Conservation (phyloP, 2,888 invertebrate species). For the Amaurobius ferox region DNA sequence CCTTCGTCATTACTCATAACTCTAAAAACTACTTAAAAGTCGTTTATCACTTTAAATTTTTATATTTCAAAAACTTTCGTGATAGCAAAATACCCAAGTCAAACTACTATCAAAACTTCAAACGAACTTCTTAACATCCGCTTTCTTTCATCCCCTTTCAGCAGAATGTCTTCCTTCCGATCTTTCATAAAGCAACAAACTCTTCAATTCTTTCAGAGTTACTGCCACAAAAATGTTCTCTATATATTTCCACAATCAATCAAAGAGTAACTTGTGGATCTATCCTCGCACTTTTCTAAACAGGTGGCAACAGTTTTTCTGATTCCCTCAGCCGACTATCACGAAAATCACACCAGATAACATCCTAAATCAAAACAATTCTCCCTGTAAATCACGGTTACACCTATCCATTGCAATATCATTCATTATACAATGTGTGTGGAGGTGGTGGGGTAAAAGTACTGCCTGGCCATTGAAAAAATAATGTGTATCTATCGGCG, state of each 20-base stretch:
- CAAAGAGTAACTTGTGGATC: conserved; percentile 1
- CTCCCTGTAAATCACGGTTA: conserved; percentile 38
- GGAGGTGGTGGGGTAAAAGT: neutral
- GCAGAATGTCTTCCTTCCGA: neutral
- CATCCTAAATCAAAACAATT: conserved; percentile 52
- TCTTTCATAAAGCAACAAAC: neutral
- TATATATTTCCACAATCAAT: neutral
- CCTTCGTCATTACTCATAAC: neutral
- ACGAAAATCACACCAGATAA: conserved; percentile 21
- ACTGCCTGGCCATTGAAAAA: conserved; percentile 26
- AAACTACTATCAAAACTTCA: neutral
- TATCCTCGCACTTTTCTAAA: conserved; percentile 4
- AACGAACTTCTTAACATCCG: neutral
- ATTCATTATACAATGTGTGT: conserved; percentile 57
- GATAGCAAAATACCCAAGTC: neutral
- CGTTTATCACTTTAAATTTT: neutral
- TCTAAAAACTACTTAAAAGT: neutral
- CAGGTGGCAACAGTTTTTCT: conserved; percentile 12
- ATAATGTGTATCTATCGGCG: conserved; percentile 43
- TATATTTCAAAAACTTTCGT: neutral
- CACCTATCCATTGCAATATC: conserved; percentile 35
- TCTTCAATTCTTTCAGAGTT: neutral
- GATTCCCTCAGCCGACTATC: neutral
- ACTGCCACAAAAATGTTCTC: neutral
- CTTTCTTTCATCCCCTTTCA: neutral